Conservation (phyloP, 2,797 vertebrate species). For the Karalla daura region DNA sequence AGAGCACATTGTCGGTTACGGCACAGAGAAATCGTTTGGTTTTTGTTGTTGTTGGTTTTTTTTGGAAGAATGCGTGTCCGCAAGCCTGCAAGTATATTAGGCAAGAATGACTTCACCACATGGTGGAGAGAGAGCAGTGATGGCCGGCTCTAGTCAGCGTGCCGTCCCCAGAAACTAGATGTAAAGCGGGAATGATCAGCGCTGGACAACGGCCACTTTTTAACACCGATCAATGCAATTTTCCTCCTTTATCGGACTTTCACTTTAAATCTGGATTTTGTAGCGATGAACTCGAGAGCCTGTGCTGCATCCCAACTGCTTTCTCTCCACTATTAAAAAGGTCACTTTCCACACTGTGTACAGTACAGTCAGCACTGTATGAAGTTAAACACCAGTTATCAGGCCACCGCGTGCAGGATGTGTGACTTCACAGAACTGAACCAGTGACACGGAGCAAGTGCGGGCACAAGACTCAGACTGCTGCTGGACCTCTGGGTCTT, state of each 20-base stretch:
- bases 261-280: background rate
- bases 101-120: conserved; percentile 51
- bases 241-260: conserved; percentile 6
- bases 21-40: conserved; percentile 55
- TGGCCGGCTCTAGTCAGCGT: conserved; percentile 19
- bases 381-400: conserved; percentile 51
- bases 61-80: conserved; percentile 52
- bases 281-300: background rate
- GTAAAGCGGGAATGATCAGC: too few relatives aligned
- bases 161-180: background rate
- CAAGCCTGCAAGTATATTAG: conserved; percentile 53
- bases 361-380: conserved; percentile 36
- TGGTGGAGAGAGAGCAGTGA: conserved; percentile 60
- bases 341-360: conserved; percentile 40
- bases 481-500: conserved; percentile 15
- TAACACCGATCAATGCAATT: conserved; percentile 1
- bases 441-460: conserved; percentile 38
- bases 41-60: too few relatives aligned
- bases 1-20: conserved; percentile 81
- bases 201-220: too few relatives aligned
- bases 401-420: conserved; percentile 50
- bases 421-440: conserved; percentile 43
- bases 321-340: conserved; percentile 60
- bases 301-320: conserved; percentile 37
- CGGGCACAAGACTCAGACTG: conserved; percentile 18